Evolutionary conservation across 2,113 vertebrate species (phyloP).

Genomic region (Chaetodon auriga): DNA sequence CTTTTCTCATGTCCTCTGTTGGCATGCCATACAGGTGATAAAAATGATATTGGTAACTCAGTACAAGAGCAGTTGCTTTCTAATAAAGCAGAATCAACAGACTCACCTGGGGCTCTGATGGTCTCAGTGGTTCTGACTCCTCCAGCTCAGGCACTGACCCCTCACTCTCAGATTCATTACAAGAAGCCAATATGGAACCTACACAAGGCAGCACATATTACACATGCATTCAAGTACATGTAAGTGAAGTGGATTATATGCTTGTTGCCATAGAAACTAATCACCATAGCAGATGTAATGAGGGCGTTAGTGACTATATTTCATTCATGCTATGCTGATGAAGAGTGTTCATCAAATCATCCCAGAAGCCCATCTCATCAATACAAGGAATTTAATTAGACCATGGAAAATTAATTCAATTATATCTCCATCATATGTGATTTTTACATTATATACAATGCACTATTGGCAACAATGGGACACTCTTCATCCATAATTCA

Average conservation of each 20-base stretch:
- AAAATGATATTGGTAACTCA: not conserved
- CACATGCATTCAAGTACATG: conserved; percentile 14
- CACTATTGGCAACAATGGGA: not conserved
- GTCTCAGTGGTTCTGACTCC: conserved; percentile 86
- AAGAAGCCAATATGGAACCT: conserved; percentile 83
- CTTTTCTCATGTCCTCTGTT: not conserved
- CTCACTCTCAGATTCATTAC: conserved; percentile 92
- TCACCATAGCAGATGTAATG: conserved; percentile 3
- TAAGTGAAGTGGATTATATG: not conserved
- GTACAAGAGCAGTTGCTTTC: not conserved
- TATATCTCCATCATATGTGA: not conserved
- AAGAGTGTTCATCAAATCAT: conserved; percentile 22
- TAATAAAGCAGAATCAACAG: not conserved
- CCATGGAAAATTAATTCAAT: not conserved
- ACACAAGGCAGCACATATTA: conserved; percentile 2
- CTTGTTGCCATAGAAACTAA: conserved; percentile 24
- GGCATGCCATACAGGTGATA: not conserved
- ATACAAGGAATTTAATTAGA: conserved; percentile 30
- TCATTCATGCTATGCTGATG: conserved; percentile 20
- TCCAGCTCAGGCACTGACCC: conserved; percentile 91
- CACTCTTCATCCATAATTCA: not conserved
- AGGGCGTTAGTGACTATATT: conserved; percentile 16
- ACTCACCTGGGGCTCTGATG: conserved; percentile 86
- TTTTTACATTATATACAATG: not conserved
- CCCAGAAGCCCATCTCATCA: conserved; percentile 24